phyloP scores from a whole-genome alignment of 2,888 invertebrate species.

The Notocelia uddmanniana region DNA sequence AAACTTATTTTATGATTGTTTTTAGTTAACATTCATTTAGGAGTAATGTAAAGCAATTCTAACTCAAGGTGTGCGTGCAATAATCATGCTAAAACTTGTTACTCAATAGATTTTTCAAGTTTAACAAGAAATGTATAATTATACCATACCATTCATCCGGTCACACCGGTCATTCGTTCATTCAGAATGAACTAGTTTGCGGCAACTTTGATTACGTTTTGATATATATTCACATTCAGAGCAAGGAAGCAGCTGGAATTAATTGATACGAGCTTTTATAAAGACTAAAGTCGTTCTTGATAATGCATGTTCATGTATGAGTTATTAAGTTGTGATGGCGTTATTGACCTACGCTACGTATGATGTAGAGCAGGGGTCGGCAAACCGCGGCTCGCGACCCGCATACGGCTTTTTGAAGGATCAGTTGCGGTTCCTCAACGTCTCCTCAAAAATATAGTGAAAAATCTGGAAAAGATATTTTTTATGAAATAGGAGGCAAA shows the following conservation, averaged over 20 bases:
- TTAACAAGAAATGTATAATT: slow-evolving; percentile 31
- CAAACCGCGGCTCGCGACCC: no score
- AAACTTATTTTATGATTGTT: no score
- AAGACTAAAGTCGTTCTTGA: slow-evolving; percentile 5
- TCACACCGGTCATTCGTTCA: slow-evolving; percentile 27
- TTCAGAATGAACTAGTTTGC: slow-evolving; percentile 34
- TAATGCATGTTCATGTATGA: slow-evolving; percentile 2
- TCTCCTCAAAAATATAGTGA: no score
- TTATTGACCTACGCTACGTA: slow-evolving; percentile 22
- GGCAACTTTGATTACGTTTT: slow-evolving; percentile 31
- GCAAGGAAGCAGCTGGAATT: slow-evolving; percentile 47
- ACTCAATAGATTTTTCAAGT: slow-evolving; percentile 23
- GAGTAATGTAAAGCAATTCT: neutral
- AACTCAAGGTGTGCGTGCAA: neutral
- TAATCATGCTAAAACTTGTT: neutral
- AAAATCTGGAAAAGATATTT: no score
- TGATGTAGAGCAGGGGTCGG: no score
- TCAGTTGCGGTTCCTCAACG: no score
- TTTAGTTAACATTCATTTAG: neutral
- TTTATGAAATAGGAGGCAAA: no score
- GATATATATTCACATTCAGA: slow-evolving; percentile 43
- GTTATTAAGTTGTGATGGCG: slow-evolving; percentile 21
- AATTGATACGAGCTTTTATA: slow-evolving; percentile 6
- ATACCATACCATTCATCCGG: slow-evolving; percentile 30
- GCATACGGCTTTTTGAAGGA: no score